Conservation (phyloP, 2,888 invertebrate species). For the Cheilosia pagana region DNA sequence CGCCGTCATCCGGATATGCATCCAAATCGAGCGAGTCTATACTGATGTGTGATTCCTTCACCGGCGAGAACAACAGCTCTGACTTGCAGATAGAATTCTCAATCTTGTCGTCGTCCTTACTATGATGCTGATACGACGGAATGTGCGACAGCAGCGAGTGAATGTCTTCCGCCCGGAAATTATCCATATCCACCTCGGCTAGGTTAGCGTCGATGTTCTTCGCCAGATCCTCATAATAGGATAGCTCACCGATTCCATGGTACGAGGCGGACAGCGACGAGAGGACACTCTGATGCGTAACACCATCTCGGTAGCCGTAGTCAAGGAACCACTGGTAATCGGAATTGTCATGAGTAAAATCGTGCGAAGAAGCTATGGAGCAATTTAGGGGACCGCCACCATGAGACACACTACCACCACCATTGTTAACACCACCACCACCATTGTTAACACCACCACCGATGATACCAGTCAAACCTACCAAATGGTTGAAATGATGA, state of each 20-base stretch:
- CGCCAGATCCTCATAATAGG: constrained; percentile 93
- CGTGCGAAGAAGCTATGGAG: constrained; percentile 84
- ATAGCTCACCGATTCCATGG: constrained; percentile 88
- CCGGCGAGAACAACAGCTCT: constrained; percentile 94
- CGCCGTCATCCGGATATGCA: constrained; percentile 89
- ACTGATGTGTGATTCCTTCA: constrained; percentile 92
- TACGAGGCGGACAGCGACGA: constrained; percentile 92
- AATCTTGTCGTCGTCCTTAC: constrained; percentile 84
- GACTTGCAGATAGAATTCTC: constrained; percentile 96
- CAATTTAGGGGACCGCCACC: constrained; percentile 81
- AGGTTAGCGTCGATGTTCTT: constrained; percentile 96
- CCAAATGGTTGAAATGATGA: constrained; percentile 78
- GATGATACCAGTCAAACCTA: constrained; percentile 78
- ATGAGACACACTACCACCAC: constrained; percentile 63
- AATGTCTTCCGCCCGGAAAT: constrained; percentile 95
- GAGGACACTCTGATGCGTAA: constrained; percentile 91
- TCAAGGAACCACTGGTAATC: constrained; percentile 96
- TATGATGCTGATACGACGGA: constrained; percentile 88
- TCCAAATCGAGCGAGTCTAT: constrained; percentile 96
- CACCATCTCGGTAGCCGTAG: constrained; percentile 93
- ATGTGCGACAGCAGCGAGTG: constrained; percentile 92
- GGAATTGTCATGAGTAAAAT: constrained; percentile 93
- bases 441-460: no score
- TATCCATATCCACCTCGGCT: constrained; percentile 97
- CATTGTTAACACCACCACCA: constrained; percentile 60